Conservation (phyloP, 2,797 vertebrate species). For the Podarcis lilfordi region DNA sequence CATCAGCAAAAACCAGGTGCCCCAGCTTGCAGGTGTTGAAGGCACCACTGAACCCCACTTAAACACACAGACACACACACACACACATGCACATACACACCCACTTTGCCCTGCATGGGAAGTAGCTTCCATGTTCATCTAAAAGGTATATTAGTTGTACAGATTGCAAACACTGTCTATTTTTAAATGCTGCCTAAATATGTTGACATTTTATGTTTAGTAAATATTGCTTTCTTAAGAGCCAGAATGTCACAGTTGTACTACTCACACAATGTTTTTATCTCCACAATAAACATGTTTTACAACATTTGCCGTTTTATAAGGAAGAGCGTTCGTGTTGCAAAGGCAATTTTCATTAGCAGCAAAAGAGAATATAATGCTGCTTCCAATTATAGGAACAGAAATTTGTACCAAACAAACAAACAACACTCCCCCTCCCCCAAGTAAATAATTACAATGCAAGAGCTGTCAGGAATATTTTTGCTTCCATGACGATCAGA, state of each 20-base stretch:
- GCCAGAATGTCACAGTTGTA: background rate
- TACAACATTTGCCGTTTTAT: constrained; percentile 22
- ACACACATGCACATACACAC: no score
- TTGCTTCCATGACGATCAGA: background rate
- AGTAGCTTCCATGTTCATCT: no score
- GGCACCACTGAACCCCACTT: no score
- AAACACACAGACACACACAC: no score
- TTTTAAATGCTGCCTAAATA: background rate
- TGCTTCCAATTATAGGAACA: constrained; percentile 2
- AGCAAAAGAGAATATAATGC: constrained; percentile 4
- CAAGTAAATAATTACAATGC: background rate
- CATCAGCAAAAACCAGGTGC: no score
- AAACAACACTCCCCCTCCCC: background rate
- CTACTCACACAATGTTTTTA: background rate
- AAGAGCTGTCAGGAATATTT: background rate
- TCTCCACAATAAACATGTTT: constrained; percentile 1
- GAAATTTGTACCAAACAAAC: background rate
- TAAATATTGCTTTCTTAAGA: background rate
- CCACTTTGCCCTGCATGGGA: no score
- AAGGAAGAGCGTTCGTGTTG: constrained; percentile 44
- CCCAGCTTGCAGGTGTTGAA: no score
- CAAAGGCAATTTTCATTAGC: constrained; percentile 28
- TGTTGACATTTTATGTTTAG: background rate
- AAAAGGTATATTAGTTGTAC: constrained; percentile 25
- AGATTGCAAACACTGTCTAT: constrained; percentile 34